phyloP scores from a whole-genome alignment of 2,888 invertebrate species.

The Theristus sp. region DNA sequence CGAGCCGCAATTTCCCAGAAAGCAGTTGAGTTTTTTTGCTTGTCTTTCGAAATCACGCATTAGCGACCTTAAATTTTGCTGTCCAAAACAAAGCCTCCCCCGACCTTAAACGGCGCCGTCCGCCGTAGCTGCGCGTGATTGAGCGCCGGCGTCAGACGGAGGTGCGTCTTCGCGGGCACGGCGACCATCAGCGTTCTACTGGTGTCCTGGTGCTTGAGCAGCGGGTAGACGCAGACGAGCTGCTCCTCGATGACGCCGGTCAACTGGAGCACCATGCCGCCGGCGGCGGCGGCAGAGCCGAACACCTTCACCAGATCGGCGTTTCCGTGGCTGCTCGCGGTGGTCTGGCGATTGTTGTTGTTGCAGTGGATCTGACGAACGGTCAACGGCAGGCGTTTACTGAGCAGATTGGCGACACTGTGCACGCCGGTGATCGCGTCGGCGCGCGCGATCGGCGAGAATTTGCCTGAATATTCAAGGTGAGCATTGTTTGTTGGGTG shows the following conservation, averaged over 20 bases:
- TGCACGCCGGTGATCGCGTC: slow-evolving; percentile 87
- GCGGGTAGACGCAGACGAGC: not conserved
- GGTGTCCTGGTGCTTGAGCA: slow-evolving; percentile 41
- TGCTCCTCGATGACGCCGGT: not conserved
- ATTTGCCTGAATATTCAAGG: slow-evolving; percentile 43
- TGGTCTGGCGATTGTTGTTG: slow-evolving; percentile 70
- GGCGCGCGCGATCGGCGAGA: slow-evolving; percentile 71
- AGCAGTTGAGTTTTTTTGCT: no score
- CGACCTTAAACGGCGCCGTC: not conserved
- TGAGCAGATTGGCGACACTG: slow-evolving; percentile 63
- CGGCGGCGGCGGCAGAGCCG: slow-evolving; percentile 7
- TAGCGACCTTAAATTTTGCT: no score
- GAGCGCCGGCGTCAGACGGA: slow-evolving; percentile 46
- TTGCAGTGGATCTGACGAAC: slow-evolving; percentile 48
- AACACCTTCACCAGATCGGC: slow-evolving; percentile 9
- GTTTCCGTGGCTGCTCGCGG: slow-evolving; percentile 39
- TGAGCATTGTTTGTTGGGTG: no score
- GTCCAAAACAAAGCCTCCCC: no score
- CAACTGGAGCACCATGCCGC: not conserved
- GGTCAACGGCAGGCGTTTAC: slow-evolving; percentile 73
- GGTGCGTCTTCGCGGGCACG: slow-evolving; percentile 61
- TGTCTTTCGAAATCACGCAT: no score
- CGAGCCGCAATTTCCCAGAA: no score
- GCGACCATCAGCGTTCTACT: slow-evolving; percentile 49
- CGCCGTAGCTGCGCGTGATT: slow-evolving; percentile 27